A percentile compares a stretch with the other conserved stretches of the same genome.
These are phyloP conservation scores for Cryptotis parvus DNA, from an alignment of 2,113 vertebrate species.

Conservation along the genomic window DNA sequence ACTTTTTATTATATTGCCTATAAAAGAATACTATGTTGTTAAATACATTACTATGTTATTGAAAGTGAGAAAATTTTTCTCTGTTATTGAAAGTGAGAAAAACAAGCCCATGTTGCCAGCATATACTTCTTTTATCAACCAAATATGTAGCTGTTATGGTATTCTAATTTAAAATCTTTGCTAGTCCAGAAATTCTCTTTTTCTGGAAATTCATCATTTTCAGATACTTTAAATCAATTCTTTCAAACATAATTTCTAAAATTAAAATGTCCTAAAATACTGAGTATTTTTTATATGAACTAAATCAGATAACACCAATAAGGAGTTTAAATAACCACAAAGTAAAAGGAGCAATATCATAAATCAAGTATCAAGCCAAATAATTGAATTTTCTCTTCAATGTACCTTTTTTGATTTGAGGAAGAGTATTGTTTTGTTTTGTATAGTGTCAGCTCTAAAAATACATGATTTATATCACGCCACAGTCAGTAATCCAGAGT, in stretches of 20 bases:
- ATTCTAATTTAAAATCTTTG: slow-evolving; percentile 3
- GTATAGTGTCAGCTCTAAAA: no score
- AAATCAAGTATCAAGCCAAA: background rate
- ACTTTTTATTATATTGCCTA: background rate
- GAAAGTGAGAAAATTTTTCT: no score
- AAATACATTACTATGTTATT: background rate
- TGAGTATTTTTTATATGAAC: background rate
- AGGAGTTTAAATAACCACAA: background rate
- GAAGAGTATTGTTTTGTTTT: background rate
- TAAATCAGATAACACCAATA: background rate
- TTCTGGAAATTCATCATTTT: background rate
- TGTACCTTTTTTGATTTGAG: background rate
- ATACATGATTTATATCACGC: background rate
- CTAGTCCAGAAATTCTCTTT: background rate
- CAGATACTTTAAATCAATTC: slow-evolving; percentile 36
- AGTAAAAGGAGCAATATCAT: background rate
- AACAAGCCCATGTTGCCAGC: background rate
- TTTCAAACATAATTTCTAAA: slow-evolving; percentile 25
- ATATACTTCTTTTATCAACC: background rate
- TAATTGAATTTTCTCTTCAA: background rate
- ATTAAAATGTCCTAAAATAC: background rate
- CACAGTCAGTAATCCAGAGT: background rate
- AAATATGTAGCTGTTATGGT: background rate
- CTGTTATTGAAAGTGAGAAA: background rate
- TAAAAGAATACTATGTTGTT: background rate